phyloP scores from a whole-genome alignment of 2,797 vertebrate species.

The Gouania willdenowi region DNA sequence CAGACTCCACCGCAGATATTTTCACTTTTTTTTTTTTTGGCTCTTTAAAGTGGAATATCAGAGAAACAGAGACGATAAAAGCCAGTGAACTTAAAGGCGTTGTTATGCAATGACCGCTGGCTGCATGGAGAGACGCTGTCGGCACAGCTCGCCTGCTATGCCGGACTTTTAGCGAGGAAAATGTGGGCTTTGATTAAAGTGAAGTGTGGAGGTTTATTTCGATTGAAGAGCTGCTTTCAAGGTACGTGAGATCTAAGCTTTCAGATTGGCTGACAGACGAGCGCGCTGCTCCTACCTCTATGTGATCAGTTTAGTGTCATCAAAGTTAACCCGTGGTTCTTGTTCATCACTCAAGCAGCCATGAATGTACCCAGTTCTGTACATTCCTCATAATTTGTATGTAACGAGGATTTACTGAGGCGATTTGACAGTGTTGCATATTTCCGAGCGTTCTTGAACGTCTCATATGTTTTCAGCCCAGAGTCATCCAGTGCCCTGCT shows the following conservation, averaged over 20 bases:
- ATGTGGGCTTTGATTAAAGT: constrained; percentile 39
- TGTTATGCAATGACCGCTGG: constrained; percentile 54
- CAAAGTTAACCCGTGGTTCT: constrained; percentile 40
- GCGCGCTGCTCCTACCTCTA: background rate
- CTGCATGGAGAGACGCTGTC: constrained; percentile 15
- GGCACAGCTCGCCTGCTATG: constrained; percentile 16
- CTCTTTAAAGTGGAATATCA: constrained; percentile 5
- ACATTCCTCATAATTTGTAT: constrained; percentile 13
- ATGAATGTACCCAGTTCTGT: constrained; percentile 8
- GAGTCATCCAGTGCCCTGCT: constrained; percentile 44
- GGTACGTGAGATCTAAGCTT: constrained; percentile 58
- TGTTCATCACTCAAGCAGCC: constrained; percentile 3
- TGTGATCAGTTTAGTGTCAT: constrained; percentile 9
- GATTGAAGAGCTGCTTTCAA: constrained; percentile 36
- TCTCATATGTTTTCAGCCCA: constrained; percentile 39
- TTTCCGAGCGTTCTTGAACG: constrained; percentile 39
- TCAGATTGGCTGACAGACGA: constrained; percentile 8
- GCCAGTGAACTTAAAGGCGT: constrained; percentile 45
- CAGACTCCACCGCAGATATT: constrained; percentile 1
- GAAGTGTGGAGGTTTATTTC: constrained; percentile 27
- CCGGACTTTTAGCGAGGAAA: constrained; percentile 3
- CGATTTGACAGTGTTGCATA: background rate
- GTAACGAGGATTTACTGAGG: background rate
- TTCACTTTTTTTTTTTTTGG: background rate
- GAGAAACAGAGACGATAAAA: constrained; percentile 12